phyloP scores from a whole-genome alignment of 2,113 vertebrate species.

The Junco hyemalis region DNA sequence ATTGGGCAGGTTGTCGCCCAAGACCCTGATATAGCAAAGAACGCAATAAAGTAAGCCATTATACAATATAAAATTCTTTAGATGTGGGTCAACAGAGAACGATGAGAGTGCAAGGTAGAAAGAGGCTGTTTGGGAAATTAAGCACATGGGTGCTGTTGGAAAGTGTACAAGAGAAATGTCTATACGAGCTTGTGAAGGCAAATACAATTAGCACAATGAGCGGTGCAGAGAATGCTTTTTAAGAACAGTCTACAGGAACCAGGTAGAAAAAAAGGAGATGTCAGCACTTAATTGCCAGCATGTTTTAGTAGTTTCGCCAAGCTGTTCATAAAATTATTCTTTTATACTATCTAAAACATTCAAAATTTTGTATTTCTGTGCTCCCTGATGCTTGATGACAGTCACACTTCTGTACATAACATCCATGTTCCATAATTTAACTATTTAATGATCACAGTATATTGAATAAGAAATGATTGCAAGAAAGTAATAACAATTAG shows the following conservation, averaged over 20 bases:
- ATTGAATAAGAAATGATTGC: background rate
- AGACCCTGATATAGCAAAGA: slow-evolving; percentile 87
- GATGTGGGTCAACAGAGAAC: background rate
- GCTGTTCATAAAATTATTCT: background rate
- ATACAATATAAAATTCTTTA: background rate
- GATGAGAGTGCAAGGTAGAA: background rate
- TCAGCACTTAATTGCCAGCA: background rate
- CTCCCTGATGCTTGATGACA: background rate
- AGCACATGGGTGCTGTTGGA: background rate
- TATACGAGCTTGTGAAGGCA: background rate
- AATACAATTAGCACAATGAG: background rate
- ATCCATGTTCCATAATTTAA: background rate
- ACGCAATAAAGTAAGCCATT: slow-evolving; percentile 83
- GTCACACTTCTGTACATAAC: background rate
- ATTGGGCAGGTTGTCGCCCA: slow-evolving; percentile 88
- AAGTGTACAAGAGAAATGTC: background rate
- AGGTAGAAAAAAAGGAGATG: background rate
- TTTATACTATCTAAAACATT: background rate
- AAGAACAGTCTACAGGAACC: background rate
- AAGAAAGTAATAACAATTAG: background rate
- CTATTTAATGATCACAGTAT: background rate
- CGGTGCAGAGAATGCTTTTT: background rate
- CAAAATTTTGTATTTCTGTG: background rate
- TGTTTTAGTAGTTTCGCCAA: background rate
- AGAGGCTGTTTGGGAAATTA: background rate